Evolutionary conservation across 2,888 invertebrate genomes (phyloP), one percentile per base, ranked within the genome.

Genomic region (Chaitophorus viminalis): DNA sequence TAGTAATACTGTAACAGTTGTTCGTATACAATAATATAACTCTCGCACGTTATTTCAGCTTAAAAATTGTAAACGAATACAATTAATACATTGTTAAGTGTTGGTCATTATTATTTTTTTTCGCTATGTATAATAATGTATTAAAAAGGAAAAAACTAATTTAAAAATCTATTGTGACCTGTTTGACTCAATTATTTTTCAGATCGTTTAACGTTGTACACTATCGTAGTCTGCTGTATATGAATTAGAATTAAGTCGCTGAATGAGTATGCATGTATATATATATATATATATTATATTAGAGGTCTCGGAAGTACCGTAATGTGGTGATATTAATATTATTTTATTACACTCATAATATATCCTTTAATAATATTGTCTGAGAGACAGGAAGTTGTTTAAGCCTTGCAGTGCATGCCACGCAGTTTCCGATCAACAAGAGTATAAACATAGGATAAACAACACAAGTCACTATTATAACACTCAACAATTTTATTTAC

Each of bases 141-240:
- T 68, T 81, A 29, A 65, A 81, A 36, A 39, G 79, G 39, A 68
- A 68, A 81, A 81, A 39, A 68, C 29, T 82, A 82, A 82, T 82
- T 82, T 72, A 72, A 72, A 72, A 72, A 36, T 82, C 72, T 25
- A 82, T 72, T 72, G 52, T 82, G 72, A 31, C 46, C 70, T 14
- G 52, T 70, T 82, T 82, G 70, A 82, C 25, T 82, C 82, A 82
- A 82, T 82, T 72, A 52, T 72, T 72, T 14, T 31, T 54, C 72
- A 8, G 65, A 54, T 17, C 82, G 54, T 82, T 72, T 82, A n/a
- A 14, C 46, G 46, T 14, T 46, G 14, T 46, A 46, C 25, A 14
- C 3, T 52, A 5, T 33, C 36, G 46, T 33, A 17, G 17, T 70
- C 39, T 3, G n/a, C n/a, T n/a, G n/a, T n/a, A 46, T 46, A 9